These are phyloP conservation scores for Indicator maculatus DNA, from an alignment of 2,113 vertebrate genomes.

Conservation along the genomic window DNA sequence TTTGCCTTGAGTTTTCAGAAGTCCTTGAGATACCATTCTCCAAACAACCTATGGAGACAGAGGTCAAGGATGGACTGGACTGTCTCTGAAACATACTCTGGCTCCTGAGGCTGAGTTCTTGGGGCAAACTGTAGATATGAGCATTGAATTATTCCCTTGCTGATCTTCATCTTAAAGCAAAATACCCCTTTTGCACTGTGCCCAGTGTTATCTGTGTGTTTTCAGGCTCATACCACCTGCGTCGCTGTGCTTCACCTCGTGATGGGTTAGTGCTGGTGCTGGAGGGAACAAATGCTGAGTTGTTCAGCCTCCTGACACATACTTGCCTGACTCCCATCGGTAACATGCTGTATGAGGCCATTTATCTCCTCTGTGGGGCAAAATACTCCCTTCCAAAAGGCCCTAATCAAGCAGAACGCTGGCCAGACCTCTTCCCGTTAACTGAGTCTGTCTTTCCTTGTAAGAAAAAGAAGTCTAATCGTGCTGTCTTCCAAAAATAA, in stretches of 20 bases:
- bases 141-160: neutral
- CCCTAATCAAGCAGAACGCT: constrained; percentile 46
- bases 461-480: constrained; percentile 52
- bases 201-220: neutral
- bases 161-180: neutral
- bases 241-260: neutral
- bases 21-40: neutral
- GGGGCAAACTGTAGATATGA: neutral
- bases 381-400: constrained; percentile 71
- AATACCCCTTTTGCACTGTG: neutral
- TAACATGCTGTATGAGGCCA: neutral
- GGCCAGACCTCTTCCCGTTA: constrained; percentile 64
- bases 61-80: neutral
- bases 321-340: neutral
- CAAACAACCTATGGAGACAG: neutral
- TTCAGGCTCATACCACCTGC: neutral
- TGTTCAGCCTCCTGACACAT: neutral
- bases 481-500: constrained; percentile 50
- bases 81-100: neutral
- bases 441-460: constrained; percentile 42
- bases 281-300: neutral
- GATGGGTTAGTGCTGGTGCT: neutral
- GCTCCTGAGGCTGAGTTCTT: neutral
- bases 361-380: neutral
- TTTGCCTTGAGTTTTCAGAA: neutral